These are phyloP conservation scores for Ylistrum balloti DNA, from an alignment of 1,140 invertebrate genomes.

Conservation along the genomic window DNA sequence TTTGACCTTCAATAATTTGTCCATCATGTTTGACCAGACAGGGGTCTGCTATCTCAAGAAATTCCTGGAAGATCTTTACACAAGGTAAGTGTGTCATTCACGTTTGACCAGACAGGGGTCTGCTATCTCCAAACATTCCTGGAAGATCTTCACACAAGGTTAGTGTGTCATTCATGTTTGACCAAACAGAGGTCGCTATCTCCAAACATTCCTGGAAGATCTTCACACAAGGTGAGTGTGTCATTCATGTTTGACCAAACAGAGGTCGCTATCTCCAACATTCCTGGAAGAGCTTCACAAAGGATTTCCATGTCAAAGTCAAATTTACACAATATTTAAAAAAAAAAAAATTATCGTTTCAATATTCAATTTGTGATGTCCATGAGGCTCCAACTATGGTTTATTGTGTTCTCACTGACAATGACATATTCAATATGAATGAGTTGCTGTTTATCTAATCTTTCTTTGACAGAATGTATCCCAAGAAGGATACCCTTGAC, in stretches of 20 bases:
- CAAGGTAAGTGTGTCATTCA: slow-evolving; percentile 83
- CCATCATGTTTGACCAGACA: slow-evolving; percentile 88
- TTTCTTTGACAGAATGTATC: not conserved
- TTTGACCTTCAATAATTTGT: slow-evolving; percentile 87
- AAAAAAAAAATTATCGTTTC: no score
- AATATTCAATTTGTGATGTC: no score
- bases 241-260: slow-evolving; percentile 89
- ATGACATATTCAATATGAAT: not conserved
- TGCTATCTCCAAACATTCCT: slow-evolving; percentile 88
- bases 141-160: slow-evolving; percentile 79
- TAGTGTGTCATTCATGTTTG: slow-evolving; percentile 86
- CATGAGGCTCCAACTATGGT: no score
- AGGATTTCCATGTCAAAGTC: slow-evolving; percentile 79
- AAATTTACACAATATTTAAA: no score
- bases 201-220: slow-evolving; percentile 86
- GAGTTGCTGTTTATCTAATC: not conserved
- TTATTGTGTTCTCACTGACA: no score
- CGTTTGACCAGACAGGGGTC: slow-evolving; percentile 89
- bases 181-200: slow-evolving; percentile 89
- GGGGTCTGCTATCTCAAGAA: slow-evolving; percentile 88
- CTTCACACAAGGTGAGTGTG: slow-evolving; percentile 77
- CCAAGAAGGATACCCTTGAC: not conserved
- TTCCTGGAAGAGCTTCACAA: slow-evolving; percentile 82
- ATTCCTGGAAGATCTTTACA: slow-evolving; percentile 82
- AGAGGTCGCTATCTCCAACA: slow-evolving; percentile 88